These are phyloP conservation scores for Lepus europaeus DNA, from an alignment of 2,113 vertebrate genomes.

Conservation along the genomic window DNA sequence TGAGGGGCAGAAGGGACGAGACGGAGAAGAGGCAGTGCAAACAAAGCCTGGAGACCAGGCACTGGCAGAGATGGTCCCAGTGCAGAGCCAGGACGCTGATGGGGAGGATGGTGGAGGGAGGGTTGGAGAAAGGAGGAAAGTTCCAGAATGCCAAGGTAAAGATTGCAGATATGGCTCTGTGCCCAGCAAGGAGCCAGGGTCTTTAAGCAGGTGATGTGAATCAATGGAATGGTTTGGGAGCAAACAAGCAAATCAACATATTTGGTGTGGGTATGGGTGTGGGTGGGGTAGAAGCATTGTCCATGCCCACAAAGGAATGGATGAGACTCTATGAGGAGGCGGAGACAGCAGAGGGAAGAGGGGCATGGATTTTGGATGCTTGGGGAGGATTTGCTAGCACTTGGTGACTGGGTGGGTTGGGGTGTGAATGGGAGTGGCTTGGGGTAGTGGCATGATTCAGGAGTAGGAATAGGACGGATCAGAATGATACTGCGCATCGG, in stretches of 20 bases:
- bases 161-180: background rate
- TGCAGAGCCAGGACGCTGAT: background rate
- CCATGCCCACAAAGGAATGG: background rate
- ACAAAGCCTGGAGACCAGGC: background rate
- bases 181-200: background rate
- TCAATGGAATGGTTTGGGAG: background rate
- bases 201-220: background rate
- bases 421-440: no score
- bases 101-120: background rate
- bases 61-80: background rate
- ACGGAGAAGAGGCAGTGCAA: background rate
- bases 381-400: background rate
- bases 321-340: background rate
- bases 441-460: background rate
- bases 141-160: background rate
- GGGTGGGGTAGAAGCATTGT: background rate
- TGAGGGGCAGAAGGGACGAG: background rate
- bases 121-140: background rate
- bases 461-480: background rate
- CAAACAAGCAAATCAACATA: background rate
- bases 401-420: background rate
- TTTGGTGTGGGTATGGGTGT: rapidly evolving
- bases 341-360: background rate
- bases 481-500: background rate
- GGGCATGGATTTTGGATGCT: background rate